Percentiles rank a stretch among this genome's conserved stretches.
These are phyloP conservation scores for Aptenodytes forsteri DNA, from an alignment of 2,113 vertebrate genomes.

Conservation along the genomic window DNA sequence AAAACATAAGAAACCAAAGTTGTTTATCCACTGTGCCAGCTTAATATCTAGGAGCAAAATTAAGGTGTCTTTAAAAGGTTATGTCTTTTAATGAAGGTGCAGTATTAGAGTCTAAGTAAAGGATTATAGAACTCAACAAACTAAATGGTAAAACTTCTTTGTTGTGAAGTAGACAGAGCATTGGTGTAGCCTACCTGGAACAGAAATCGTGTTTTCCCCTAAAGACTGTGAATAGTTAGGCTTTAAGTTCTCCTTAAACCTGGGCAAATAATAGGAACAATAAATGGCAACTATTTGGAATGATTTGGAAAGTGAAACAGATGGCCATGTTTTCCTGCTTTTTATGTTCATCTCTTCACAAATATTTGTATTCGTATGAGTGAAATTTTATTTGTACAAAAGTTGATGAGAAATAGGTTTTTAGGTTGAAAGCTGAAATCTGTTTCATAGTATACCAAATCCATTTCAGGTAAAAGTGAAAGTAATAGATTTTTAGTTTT, in stretches of 20 bases:
- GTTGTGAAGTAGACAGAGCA: background rate
- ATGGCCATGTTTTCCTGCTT: background rate
- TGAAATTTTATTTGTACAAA: background rate
- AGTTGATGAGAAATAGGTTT: background rate
- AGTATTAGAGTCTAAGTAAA: background rate
- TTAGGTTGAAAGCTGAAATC: background rate
- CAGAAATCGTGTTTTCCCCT: background rate
- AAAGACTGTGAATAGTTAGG: background rate
- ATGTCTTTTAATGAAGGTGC: background rate
- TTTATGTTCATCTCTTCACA: background rate
- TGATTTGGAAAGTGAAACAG: background rate
- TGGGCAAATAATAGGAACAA: background rate
- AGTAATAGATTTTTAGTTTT: background rate
- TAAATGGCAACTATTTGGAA: background rate
- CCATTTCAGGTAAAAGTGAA: background rate
- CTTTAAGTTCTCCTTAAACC: background rate
- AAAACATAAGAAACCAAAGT: background rate
- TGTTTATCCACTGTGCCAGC: background rate
- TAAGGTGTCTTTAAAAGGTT: background rate
- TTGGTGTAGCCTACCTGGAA: background rate
- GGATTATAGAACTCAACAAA: background rate
- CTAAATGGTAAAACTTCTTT: background rate
- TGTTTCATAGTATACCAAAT: background rate
- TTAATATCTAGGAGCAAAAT: background rate
- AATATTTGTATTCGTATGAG: background rate